Evolutionary conservation across 2,113 vertebrate species (phyloP), one percentile per base, ranked within the genome.

Genomic region (Mugil cephalus): DNA sequence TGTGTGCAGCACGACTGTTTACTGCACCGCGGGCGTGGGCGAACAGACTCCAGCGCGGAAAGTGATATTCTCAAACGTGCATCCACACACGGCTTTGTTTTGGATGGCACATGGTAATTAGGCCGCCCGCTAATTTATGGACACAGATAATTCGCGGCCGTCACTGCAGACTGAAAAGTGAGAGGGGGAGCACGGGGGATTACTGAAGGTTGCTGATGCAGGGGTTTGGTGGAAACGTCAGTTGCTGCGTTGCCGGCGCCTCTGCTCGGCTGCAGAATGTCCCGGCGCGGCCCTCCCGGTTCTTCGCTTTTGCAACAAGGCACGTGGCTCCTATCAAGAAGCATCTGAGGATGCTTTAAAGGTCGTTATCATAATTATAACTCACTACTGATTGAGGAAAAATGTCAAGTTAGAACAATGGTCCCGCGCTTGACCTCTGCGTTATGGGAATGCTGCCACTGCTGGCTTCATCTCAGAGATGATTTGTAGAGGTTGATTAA

Each of bases 101-200:
- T 65, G 53, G n/a, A 38, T 39, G 54, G 21, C 24, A 72, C 76
- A 39, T 71, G 53, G 73, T 88, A 86, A 87, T 84, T 82, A 79
- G 35, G 43, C 74, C 48, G 34, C 8, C 40, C 12, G 52, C 53
- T 85, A 78, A 79, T 64, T 68, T 3, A 46, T 62, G 67, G 68
- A 9, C 65, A 18, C 42, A 46, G 59, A 87, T 65, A 69, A 82
- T 80, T 24, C 59, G 24, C 62, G 24, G 46, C 36, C 62, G 65
- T 77, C 63, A 61, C 7, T 9, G 36, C 39, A 54, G 45, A 53
- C 36, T 21, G 42, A n/a, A 46, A 61, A 15, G 8, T 47, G 35
- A 30, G 14, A 18, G 45, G 1, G 17, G 17, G 12, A 43, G 43
- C 45, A 54, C 54, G 62, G 46, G 8, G n/a, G n/a, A 34, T 71